Base-by-base conservation (phyloP, 2,888 invertebrate genomes). In the Hofmannophila pseudospretella region DNA sequence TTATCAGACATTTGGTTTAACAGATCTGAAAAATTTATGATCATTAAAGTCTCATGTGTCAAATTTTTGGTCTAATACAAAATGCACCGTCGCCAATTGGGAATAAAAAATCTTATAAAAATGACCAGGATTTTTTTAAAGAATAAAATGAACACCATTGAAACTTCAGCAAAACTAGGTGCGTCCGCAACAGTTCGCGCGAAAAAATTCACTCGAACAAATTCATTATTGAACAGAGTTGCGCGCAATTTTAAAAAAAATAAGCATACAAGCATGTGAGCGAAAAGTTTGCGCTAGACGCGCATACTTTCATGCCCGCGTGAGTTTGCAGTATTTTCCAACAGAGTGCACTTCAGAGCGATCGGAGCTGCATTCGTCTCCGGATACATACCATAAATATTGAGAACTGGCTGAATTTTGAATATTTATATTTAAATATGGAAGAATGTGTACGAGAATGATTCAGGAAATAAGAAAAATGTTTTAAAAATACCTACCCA, bases 281-380 rank as follows among this genome's bases (percentile, higher is more conserved):
- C 53, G 54, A 40, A 59, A 73, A 73, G 66, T 67, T 25, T 33
- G 23, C 22, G 22, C 22, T 10, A 10, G 10, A 9, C 31, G 7
- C 25, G 32, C 32, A 33, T 33, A 33, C 25, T 33, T 33, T 40
- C 59, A 69, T 58, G 65, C 62, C 49, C 50, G 67, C 61, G 54
- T 54, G 72, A 75, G 76, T 73, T 80, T 69, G 63, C 56, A 62
- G 68, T 69, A 71, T 75, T 76, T 79, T 73, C 75, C 77, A 54
- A 46, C n/a, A 64, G 75, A 73, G 63, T 65, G 75, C 65, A 63
- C 58, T 48, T 12, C 20, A 19, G 47, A 34, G 11, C 32, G 58
- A 53, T 56, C 53, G 60, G 47, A 51, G 54, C 49, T 54, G 54
- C 55, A 58, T 51, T 51, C 54, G 42, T 33, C 23, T 22, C 13